These are phyloP conservation scores for Diplogasteroides magnus DNA, from an alignment of 1,140 invertebrate genomes.

Conservation along the genomic window DNA sequence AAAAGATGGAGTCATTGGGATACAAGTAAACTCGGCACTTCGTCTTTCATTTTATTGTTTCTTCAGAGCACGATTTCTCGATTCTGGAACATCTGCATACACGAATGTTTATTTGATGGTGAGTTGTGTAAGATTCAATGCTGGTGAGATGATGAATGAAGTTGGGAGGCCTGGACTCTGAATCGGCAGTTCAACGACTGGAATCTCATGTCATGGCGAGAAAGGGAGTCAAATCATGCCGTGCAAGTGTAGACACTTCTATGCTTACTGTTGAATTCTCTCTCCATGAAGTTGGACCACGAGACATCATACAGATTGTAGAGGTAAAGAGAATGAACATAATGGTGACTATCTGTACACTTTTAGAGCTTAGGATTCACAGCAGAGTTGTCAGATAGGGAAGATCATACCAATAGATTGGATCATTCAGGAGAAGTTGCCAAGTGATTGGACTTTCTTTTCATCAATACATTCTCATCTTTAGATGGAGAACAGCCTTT, in stretches of 20 bases:
- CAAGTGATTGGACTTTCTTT: slow-evolving; percentile 60
- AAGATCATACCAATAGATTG: slow-evolving; percentile 57
- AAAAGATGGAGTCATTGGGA: slow-evolving; percentile 78
- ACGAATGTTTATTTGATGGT: not conserved
- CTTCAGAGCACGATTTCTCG: not conserved
- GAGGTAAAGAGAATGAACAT: too few relatives aligned
- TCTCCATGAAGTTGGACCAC: slow-evolving; percentile 72
- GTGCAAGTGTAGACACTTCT: slow-evolving; percentile 79
- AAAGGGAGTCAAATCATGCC: slow-evolving; percentile 61
- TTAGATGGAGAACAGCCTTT: slow-evolving; percentile 81
- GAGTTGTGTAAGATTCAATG: too few relatives aligned
- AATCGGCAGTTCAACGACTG: slow-evolving; percentile 92
- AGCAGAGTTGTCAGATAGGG: slow-evolving; percentile 58
- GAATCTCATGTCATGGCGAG: slow-evolving; percentile 75
- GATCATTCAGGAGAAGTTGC: slow-evolving; percentile 75
- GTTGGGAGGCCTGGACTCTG: slow-evolving; percentile 87
- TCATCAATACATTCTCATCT: slow-evolving; percentile 11
- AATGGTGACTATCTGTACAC: too few relatives aligned
- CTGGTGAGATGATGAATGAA: too few relatives aligned
- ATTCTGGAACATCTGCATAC: not conserved
- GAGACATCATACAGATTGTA: slow-evolving; percentile 81
- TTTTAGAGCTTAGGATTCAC: slow-evolving; percentile 63
- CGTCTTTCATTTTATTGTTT: not conserved
- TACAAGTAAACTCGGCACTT: slow-evolving; percentile 62
- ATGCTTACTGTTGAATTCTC: slow-evolving; percentile 79